These are phyloP conservation scores for Dryadula phaetusa DNA, from an alignment of 2,888 invertebrate species.

Conservation along the genomic window DNA sequence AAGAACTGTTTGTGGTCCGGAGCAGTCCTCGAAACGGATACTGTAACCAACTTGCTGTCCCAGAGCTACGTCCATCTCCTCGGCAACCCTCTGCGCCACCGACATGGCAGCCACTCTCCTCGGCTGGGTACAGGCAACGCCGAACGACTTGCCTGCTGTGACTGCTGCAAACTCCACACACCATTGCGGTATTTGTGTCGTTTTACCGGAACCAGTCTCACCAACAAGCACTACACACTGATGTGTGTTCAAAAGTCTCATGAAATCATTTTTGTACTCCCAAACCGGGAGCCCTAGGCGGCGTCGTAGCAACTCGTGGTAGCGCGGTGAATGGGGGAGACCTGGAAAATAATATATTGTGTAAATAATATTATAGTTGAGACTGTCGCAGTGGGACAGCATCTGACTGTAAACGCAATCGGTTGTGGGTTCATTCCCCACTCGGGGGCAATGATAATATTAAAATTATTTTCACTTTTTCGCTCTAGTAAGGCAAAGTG, in stretches of 20 bases:
- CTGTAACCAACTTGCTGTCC: constrained; percentile 86
- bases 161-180: constrained; percentile 75
- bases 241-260: constrained; percentile 95
- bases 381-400: no score
- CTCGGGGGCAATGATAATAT: no score
- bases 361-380: no score
- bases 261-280: constrained; percentile 98
- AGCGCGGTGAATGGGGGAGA: constrained; percentile 93
- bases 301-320: constrained; percentile 94
- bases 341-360: constrained; percentile 63
- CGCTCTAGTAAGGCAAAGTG: no score
- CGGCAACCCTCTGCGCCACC: constrained; percentile 98
- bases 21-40: constrained; percentile 99
- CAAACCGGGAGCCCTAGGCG: constrained; percentile 97
- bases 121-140: constrained; percentile 98
- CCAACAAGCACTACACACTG: constrained; percentile 98
- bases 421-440: no score
- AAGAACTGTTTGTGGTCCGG: constrained; percentile 95
- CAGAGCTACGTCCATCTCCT: constrained; percentile 99
- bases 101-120: constrained; percentile 99
- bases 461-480: no score
- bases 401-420: no score
- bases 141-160: constrained; percentile 68
- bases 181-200: constrained; percentile 97
- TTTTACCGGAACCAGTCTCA: constrained; percentile 99